Evolutionary conservation across 2,888 invertebrate species (phyloP).

Genomic region (Rhagonycha fulva): DNA sequence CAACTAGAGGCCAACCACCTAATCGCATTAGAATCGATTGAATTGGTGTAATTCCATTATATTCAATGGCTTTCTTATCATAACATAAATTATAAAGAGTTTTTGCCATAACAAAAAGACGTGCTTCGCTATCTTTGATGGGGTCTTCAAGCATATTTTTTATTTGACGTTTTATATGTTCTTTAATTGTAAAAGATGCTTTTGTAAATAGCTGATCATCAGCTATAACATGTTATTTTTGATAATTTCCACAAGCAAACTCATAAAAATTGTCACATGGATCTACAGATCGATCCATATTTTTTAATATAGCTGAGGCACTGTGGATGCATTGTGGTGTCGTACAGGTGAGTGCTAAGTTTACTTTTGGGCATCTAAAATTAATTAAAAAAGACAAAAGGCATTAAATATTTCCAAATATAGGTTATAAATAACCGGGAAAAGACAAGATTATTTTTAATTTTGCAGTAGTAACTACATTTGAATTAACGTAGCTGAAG

Average conservation of each 20-base stretch:
- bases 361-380: too few relatives aligned
- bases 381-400: too few relatives aligned
- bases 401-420: too few relatives aligned
- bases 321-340: slow-evolving; percentile 40
- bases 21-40: slow-evolving; percentile 70
- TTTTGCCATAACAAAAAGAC: slow-evolving; percentile 77
- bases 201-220: slow-evolving; percentile 81
- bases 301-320: slow-evolving; percentile 72
- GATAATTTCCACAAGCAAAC: slow-evolving; percentile 78
- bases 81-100: slow-evolving; percentile 87
- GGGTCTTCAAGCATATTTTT: slow-evolving; percentile 70
- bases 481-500: too few relatives aligned
- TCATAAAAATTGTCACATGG: slow-evolving; percentile 84
- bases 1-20: slow-evolving; percentile 93
- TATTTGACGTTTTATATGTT: slow-evolving; percentile 74
- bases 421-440: too few relatives aligned
- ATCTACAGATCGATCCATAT: slow-evolving; percentile 71
- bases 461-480: too few relatives aligned
- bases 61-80: slow-evolving; percentile 83
- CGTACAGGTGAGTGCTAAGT: not conserved
- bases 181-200: slow-evolving; percentile 74
- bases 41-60: slow-evolving; percentile 74
- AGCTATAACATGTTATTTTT: slow-evolving; percentile 72
- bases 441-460: too few relatives aligned
- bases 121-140: slow-evolving; percentile 62